Evolutionary conservation across 1,140 invertebrate species (phyloP), one percentile per base, ranked within the genome.

Genomic region (Diabrotica virgifera): DNA sequence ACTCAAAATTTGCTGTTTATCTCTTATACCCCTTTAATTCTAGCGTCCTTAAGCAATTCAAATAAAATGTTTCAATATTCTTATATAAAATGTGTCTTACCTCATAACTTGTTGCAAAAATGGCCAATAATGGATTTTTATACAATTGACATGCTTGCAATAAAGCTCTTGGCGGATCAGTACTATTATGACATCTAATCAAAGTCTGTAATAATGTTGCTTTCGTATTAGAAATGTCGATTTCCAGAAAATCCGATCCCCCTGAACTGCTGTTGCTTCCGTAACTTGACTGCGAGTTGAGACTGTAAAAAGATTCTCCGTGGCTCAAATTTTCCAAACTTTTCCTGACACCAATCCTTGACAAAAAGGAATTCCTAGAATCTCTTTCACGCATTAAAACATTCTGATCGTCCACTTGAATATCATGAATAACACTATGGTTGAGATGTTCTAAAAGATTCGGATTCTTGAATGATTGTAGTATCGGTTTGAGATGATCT

Each of bases 61-160:
- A 24, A 24, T 24, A 24, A 24, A 24, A 24, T 24, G 24, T 1
- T 24, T 24, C 52, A 11, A 10, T 5, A 38, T 54, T 50, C 13
- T 50, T 24, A 62, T 10, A 24, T 24, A 24, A 24, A 24, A 24
- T 24, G 24, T 24, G 4, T 67, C 69, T 73, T 72, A 87, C 86
- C 80, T 89, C 86, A 71, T 89, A 89, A 75, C 85, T 87, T 53
- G 85, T 86, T 14, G 87, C 87, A 7, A 89, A 77, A 50, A 89
- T 80, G 24, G 85, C 83, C 4, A 88, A 75, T 56, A 89, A 72
- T 0, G 87, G 86, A 64, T 83, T 83, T 14, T 81, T 78, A 59
- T 82, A 82, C 7, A 79, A 56, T 13, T 81, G 79, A 6, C 86
- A 84, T 6, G 85, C 84, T 38, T 81, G 81, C 0, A 88, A 70